Percentiles rank a stretch among this genome's conserved stretches.
phyloP scores from a whole-genome alignment of 2,888 invertebrate genomes.

The Volucella inanis region DNA sequence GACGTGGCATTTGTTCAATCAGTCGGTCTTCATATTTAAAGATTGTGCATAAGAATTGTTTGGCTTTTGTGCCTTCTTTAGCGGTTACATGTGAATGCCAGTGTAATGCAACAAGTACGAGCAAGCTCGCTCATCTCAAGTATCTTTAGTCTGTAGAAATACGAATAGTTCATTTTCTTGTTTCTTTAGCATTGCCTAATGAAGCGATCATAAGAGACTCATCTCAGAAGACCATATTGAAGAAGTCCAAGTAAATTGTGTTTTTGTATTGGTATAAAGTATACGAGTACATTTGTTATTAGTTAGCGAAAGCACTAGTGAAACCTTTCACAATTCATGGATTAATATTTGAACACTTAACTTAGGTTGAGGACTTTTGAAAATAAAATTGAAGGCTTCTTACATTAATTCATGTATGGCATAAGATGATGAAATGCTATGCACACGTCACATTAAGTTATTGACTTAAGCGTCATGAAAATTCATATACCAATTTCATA shows the following conservation, averaged over 20 bases:
- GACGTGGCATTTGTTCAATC: constrained; percentile 19
- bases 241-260: constrained; percentile 9
- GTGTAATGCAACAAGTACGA: constrained; percentile 7
- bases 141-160: background rate
- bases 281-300: no score
- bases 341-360: no score
- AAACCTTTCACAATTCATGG: no score
- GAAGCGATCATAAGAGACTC: constrained; percentile 43
- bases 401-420: no score
- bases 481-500: no score
- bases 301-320: no score
- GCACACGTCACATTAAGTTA: no score
- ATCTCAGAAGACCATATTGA: constrained; percentile 19
- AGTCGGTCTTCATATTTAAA: background rate
- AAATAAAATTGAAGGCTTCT: no score
- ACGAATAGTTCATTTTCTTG: constrained; percentile 17
- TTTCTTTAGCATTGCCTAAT: constrained; percentile 42
- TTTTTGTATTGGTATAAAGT: background rate
- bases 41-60: background rate
- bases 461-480: no score
- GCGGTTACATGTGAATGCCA: background rate
- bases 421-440: no score
- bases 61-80: constrained; percentile 10
- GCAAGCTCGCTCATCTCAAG: constrained; percentile 28
- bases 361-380: no score